A percentile compares a stretch with the other conserved stretches of the same genome.
Conservation (phyloP, 53 echinoderm and acorn worm species). For the Antedon mediterranea region DNA sequence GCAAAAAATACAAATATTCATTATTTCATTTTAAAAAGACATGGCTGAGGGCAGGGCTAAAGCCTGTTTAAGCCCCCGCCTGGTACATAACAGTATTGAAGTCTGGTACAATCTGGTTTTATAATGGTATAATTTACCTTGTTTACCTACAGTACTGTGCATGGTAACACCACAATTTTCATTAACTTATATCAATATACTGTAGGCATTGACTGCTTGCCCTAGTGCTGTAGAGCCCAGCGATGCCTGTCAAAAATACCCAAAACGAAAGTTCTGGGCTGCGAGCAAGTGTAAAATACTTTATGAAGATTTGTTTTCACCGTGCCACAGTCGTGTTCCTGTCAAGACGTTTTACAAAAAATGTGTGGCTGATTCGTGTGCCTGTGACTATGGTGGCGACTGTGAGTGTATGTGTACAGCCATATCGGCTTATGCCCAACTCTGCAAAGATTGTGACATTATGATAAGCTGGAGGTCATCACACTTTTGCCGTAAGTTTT, state of each 20-base stretch:
- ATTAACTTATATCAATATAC: too few species aligned
- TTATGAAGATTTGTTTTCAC: slow-evolving; percentile 31
- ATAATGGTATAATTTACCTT: too few species aligned
- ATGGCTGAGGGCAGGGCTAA: too few species aligned
- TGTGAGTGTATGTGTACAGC: slow-evolving; percentile 95
- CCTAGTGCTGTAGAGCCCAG: slow-evolving; percentile 26
- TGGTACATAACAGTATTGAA: too few species aligned
- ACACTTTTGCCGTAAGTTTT: slow-evolving; percentile 82
- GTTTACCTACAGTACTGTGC: too few species aligned
- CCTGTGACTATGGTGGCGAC: slow-evolving; percentile 81
- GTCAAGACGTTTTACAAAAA: slow-evolving; percentile 26
- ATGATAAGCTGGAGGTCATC: slow-evolving; percentile 55
- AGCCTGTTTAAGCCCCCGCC: too few species aligned
- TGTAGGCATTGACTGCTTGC: slow-evolving; percentile 16
- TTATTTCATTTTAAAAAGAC: too few species aligned
- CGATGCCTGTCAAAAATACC: slow-evolving; percentile 48
- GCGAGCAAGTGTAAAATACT: slow-evolving; percentile 54
- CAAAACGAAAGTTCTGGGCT: slow-evolving; percentile 72
- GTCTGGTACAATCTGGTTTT: too few species aligned
- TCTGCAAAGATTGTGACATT: slow-evolving; percentile 61
- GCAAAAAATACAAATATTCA: too few species aligned
- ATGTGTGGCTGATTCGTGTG: slow-evolving; percentile 82
- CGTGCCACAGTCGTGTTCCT: slow-evolving; percentile 56
- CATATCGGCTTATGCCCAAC: slow-evolving; percentile 62
- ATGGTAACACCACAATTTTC: too few species aligned